Evolutionary conservation across 2,888 invertebrate genomes (phyloP), one percentile per base, ranked within the genome.

Genomic region (Brenthis hecate): DNA sequence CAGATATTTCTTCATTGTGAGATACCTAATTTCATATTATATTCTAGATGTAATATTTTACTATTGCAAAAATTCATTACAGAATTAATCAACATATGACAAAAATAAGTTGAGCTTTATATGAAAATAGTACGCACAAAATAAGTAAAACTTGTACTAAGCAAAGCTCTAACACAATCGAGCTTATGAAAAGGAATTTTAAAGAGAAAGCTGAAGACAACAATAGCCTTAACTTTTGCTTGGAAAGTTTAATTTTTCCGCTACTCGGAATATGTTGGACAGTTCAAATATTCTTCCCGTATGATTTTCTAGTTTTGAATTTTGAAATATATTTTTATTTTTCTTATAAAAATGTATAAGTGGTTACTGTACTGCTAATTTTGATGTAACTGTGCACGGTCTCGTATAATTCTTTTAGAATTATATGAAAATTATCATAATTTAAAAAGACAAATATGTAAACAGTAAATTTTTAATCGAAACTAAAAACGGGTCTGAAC

Each of bases 141-240:
- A 50, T 60, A 61, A 61, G 61, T 66, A 56, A 50, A 61, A 61
- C 36, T 61, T 50, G 48, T 50, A 56, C 14, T 48, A 56, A 61
- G 62, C 66, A 67, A 67, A 56, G 66, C 61, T 60, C 50, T 32
- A 62, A 56, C 54, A 60, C 55, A 55, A 66, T 60, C 56, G 56
- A 67, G 61, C 66, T 62, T 47, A 62, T 51, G 66, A 67, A 67
- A 61, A 61, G 66, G 66, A 62, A 67, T 67, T 61, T 67, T 67
- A 67, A 60, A 55, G 56, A 32, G 66, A 50, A 56, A 56, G 50
- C 62, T 56, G 36, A 66, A 50, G 66, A 67, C 50, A 60, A 66
- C 66, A 66, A 66, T 56, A 67, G 66, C 51, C 50, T 55, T 50
- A 67, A 67, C 61, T 67, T 67, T 67, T 61, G 61, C 56, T 62